Evolutionary conservation across 2,113 vertebrate genomes (phyloP).

Genomic region (Leptocoma aspasia): DNA sequence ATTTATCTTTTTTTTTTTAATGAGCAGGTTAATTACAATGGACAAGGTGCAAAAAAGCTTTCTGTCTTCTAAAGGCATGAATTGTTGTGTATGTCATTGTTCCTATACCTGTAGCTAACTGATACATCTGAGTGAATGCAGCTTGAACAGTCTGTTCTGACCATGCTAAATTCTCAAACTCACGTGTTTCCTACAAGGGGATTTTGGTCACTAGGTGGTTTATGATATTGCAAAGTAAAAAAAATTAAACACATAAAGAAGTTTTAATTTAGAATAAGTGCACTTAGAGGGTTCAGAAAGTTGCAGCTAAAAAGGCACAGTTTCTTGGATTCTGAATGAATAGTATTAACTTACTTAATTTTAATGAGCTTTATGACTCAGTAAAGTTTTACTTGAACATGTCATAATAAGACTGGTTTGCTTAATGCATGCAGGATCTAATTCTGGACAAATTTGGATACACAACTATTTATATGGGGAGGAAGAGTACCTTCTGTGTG

Average conservation of each 20-base stretch:
- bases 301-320: neutral
- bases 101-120: neutral
- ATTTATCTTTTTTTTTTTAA: neutral
- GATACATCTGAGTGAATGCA: neutral
- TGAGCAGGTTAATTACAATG: neutral
- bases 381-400: neutral
- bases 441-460: neutral
- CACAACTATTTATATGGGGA: rapidly evolving
- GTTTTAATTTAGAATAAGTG: neutral
- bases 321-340: neutral
- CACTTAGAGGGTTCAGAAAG: neutral
- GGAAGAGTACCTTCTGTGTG: neutral
- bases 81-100: neutral
- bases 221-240: neutral
- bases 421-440: neutral
- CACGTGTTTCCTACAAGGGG: neutral
- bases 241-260: neutral
- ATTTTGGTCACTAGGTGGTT: neutral
- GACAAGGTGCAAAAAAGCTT: neutral
- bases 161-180: neutral
- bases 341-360: neutral
- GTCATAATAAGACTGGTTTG: neutral
- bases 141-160: neutral
- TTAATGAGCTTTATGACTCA: neutral
- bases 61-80: neutral